Conservation (phyloP, 2,797 vertebrate genomes). For the Microhierax caerulescens region DNA sequence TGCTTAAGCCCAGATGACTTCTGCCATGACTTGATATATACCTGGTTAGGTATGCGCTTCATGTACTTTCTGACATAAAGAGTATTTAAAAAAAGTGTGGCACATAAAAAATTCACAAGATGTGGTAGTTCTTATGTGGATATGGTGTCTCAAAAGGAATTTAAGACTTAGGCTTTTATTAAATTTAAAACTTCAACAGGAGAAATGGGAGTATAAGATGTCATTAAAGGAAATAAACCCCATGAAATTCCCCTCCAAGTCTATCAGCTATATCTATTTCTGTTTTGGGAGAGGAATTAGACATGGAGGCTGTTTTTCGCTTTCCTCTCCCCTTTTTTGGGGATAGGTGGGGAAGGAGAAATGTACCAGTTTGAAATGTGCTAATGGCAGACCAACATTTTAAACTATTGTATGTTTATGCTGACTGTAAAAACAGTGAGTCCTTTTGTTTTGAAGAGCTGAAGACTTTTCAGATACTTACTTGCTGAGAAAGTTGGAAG, state of each 20-base stretch:
- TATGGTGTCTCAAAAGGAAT: background rate
- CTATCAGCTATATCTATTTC: background rate
- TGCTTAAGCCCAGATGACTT: background rate
- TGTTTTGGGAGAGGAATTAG: background rate
- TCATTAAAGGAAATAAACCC: background rate
- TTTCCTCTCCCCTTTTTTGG: background rate
- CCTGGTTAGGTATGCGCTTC: background rate
- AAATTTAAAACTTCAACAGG: background rate
- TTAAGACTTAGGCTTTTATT: background rate
- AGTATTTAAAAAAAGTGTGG: background rate
- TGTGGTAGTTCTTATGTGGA: fast-evolving
- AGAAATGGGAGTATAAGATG: background rate
- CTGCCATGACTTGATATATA: background rate
- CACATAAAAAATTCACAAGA: background rate
- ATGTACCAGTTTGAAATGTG: background rate
- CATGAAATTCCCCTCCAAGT: background rate
- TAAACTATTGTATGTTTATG: background rate
- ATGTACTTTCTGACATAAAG: background rate
- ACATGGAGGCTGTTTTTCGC: background rate
- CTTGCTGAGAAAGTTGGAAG: slow-evolving; percentile 71
- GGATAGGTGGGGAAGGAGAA: background rate
- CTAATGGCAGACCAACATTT: background rate
- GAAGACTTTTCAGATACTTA: slow-evolving; percentile 34
- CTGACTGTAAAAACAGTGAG: background rate
- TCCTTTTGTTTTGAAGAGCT: slow-evolving; percentile 43